Base-by-base conservation (phyloP, 1,140 invertebrate genomes). In the Kradibia gibbosae region DNA sequence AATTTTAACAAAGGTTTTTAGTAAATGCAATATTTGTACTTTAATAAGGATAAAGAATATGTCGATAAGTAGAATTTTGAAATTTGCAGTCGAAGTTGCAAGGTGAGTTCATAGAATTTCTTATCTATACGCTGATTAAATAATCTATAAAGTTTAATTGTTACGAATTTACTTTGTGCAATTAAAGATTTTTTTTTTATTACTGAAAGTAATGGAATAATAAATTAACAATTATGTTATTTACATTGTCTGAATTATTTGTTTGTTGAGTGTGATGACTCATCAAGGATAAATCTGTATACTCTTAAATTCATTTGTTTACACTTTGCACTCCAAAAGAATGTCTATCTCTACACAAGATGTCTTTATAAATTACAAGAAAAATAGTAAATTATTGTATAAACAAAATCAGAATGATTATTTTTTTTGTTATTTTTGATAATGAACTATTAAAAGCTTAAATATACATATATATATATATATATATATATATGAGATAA, bases 11-110 rank as follows among this genome's bases (percentile, higher is more conserved):
- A 34, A 70, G 36, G 55, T 25, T 78, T 78, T 57, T 60, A 75
- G 36, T 39, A 25, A 36, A 57, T 57, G 31, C 34, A 75, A 48
- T 60, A 60, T 75, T 75, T 34, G 34, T 67, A 67, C 28, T 75
- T 75, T 75, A 39, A 57, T 75, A 75, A 60, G 22, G 2, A 36
- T 75, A 28, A 25, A 60, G n/a, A 71, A 57, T 60, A 83, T 83
- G 82, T 76, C 78, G 28, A 80, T 83, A 45, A 76, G 72, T 53
- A 83, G 73, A 67, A 83, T 83, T n/a, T 80, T 78, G n/a, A 80
- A 39, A 62, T 39, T 83, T 22, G 82, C 82, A 20, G 17, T 83
- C 13, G 78, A 83, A 65, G 45, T 83, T 5, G 82, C 73, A 10
- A 79, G 82, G 82, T 83, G n/a, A 82, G 70, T 62, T 17, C 3